phyloP scores from a whole-genome alignment of 2,797 vertebrate species.

The Pseudochirops cupreus region DNA sequence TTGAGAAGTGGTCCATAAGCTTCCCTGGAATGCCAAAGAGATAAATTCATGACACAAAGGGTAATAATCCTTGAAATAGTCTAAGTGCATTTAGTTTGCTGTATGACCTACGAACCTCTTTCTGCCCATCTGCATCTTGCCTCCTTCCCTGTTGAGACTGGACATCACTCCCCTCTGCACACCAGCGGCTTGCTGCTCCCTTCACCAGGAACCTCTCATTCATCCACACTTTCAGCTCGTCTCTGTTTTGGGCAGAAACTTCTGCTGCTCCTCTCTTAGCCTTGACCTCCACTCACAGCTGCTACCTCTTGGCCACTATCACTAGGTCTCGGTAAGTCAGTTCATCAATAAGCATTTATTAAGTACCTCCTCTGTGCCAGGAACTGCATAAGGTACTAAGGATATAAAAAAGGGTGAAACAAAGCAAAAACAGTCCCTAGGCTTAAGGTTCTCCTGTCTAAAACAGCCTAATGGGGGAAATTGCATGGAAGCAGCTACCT shows the following conservation, averaged over 20 bases:
- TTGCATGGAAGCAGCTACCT: neutral
- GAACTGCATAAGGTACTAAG: neutral
- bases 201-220: neutral
- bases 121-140: neutral
- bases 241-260: neutral
- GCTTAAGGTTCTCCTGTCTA: neutral
- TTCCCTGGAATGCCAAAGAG: neutral
- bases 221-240: neutral
- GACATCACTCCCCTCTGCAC: neutral
- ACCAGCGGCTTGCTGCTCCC: neutral
- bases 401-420: neutral
- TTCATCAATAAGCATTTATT: neutral
- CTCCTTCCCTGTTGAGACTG: neutral
- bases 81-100: neutral
- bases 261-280: neutral
- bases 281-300: neutral
- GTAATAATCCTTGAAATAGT: neutral
- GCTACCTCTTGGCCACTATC: neutral
- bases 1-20: neutral
- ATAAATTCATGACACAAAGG: neutral
- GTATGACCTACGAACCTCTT: neutral
- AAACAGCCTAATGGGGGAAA: neutral
- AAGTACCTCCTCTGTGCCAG: neutral
- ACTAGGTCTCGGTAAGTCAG: neutral
- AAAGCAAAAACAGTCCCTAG: neutral